Base-by-base conservation (phyloP, 2,888 invertebrate genomes). In the Xestobium rufovillosum region DNA sequence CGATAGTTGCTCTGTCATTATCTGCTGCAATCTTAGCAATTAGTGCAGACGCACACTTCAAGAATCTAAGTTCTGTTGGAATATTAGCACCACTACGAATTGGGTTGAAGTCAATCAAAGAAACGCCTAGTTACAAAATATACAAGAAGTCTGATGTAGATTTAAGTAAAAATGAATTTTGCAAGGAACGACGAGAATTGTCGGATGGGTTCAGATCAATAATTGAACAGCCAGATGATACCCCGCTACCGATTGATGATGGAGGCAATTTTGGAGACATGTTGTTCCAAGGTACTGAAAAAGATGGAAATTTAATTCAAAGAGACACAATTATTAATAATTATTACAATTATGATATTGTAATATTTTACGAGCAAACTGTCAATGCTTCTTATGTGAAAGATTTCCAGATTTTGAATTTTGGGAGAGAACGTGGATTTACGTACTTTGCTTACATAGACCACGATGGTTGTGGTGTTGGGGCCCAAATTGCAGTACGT, bases 301-400 rank as follows among this genome's bases (percentile, higher is more conserved):
- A 19, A n/a, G n/a, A 19, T 19, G 23, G 23, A 6, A 19, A 6
- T 19, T n/a, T 19, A n/a, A n/a, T 19, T 6, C 6, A 6, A 8
- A 19, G 23, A 19, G 23, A 19, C 23, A 19, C 23, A 6, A 19
- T 19, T n/a, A 19, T 19, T n/a, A 19, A 19, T n/a, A 19, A n/a
- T n/a, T 8, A n/a, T 8, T 8, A n/a, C 23, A n/a, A 19, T n/a
- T 6, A 19, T 8, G 23, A 19, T n/a, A 6, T 19, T 19, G n/a
- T 19, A n/a, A 19, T 19, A 19, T n/a, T 19, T n/a, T 19, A 19
- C 23, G 23, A 19, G 23, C 6, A n/a, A 19, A 6, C 6, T 8
- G 23, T 19, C n/a, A n/a, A n/a, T n/a, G n/a, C n/a, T n/a, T n/a
- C 23, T n/a, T 8, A n/a, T n/a, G 23, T 19, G 6, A n/a, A 19